These are phyloP conservation scores for Hyles vespertilio DNA, from an alignment of 1,140 invertebrate genomes.

Conservation along the genomic window DNA sequence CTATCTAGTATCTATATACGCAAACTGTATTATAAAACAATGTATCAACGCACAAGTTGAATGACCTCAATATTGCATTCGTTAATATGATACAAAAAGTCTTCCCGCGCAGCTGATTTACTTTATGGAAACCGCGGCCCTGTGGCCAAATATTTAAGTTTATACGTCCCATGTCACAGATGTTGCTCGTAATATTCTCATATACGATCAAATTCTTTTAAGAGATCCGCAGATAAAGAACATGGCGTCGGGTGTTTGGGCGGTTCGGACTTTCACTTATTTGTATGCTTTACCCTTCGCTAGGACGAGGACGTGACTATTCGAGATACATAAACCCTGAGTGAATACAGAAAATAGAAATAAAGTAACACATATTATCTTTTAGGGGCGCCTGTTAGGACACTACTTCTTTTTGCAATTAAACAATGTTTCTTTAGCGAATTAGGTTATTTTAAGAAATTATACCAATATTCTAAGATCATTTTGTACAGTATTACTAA, in stretches of 20 bases:
- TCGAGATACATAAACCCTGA: slow-evolving; percentile 74
- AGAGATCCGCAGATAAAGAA: slow-evolving; percentile 73
- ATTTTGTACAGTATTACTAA: too few species aligned
- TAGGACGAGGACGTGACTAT: slow-evolving; percentile 68
- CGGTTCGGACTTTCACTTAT: slow-evolving; percentile 72
- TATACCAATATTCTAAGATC: too few species aligned
- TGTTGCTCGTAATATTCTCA: slow-evolving; percentile 72
- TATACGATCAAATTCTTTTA: slow-evolving; percentile 74
- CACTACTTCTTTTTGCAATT: slow-evolving; percentile 53
- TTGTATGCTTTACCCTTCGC: slow-evolving; percentile 72
- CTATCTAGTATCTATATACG: too few species aligned
- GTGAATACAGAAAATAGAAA: slow-evolving; percentile 76
- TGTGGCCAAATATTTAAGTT: slow-evolving; percentile 56
- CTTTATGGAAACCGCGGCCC: slow-evolving; percentile 11
- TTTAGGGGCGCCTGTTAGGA: slow-evolving; percentile 34
- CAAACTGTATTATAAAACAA: too few species aligned
- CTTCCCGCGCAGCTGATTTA: not conserved
- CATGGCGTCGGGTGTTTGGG: slow-evolving; percentile 63
- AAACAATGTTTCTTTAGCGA: slow-evolving; percentile 22
- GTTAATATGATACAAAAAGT: not conserved
- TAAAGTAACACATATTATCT: slow-evolving; percentile 66
- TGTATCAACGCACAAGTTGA: too few species aligned
- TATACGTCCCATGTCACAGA: slow-evolving; percentile 71
- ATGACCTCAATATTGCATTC: too few species aligned
- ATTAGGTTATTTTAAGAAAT: too few species aligned